Evolutionary conservation across 2,113 vertebrate species (phyloP), one percentile per base, ranked within the genome.

Genomic region (Odontesthes bonariensis): DNA sequence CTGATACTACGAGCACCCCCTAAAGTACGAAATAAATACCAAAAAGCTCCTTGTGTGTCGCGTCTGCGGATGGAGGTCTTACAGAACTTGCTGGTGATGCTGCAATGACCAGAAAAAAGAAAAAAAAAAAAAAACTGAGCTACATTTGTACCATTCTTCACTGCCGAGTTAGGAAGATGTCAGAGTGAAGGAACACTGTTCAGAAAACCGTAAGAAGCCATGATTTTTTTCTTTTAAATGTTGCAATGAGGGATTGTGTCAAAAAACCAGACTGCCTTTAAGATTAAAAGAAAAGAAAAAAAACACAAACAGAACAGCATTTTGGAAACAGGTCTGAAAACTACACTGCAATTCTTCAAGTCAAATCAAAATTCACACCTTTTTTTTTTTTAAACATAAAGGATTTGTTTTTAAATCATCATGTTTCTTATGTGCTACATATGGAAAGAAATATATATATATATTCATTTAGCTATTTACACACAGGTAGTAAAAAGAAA

Each of bases 381-480:
- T 92, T 62, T 84, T 88, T 27, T 27, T 38, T 38, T 38, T 38
- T 5, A 35, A 38, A 89, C 89, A 89, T 85, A 89, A 89, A 90
- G 86, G 89, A 86, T 87, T 71, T 85, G 47, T 84, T 86, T 86
- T 81, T 75, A 81, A 88, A 90, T 93, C 82, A 91, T 84, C 35
- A 38, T 5, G 87, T 85, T 84, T 92, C 61, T 96, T 97, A 96
- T 97, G 94, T 98, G 97, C 97, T 98, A 98, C 96, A 98, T 95
- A 91, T 86, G 88, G 95, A 94, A 90, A 95, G 69, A 95, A 95
- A 96, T 94, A 95, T 93, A 80, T 35, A 85, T 82, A 84, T 81
- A 82, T 73, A 82, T 84, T 86, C 83, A 78, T 69, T 81, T 88
- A 91, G 85, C 95, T 96, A 96, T 89, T 75, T 97, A 95, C 96